Evolutionary conservation across 2,113 vertebrate genomes (phyloP), one percentile per base, ranked within the genome.

Genomic region (Micronisus gabar): DNA sequence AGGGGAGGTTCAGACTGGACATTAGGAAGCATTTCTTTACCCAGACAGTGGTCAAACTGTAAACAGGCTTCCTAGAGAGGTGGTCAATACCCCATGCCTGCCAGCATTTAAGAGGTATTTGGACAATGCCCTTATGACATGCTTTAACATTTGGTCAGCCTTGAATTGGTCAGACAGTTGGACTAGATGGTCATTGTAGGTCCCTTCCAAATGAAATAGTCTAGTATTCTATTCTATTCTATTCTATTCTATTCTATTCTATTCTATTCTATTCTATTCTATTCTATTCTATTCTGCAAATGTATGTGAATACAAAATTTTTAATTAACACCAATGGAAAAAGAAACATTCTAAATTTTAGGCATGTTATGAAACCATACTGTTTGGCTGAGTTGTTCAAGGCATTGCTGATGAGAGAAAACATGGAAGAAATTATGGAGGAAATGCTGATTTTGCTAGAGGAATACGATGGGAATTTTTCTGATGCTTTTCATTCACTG

Each of bases 71-170:
- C 36, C 40, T 63, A 13, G 18, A 6, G 9, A 41, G 15, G 7
- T 22, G 7, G 10, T 79, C 3, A 3, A 12, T 47, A 26, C 1
- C 4, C 34, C 34, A 13, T 5, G 8, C 2, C 38, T 68, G 11
- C 52, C 34, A 82, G 23, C 13, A 2, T 25, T 50, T 50, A 25
- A 50, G 23, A 50, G 23, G 48, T 23, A 50, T 50, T 50, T 53
- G 47, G 32, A 63, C 13, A 25, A 63, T 36, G 34, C 13, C 13
- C 27, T 47, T 34, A 34, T 3, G 45, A 53, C 15, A 13, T 10
- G 13, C 27, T 74, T 66, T 18, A 65, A 7, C 9, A 25, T 17
- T 48, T 40, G 12, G 27, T 36, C 47, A 79, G 34, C 7, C 10
- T 4, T 27, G 29, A 53, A 71, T 10, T 34, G 22, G 17, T 48